These are phyloP conservation scores for Notolepis coatsorum DNA, from an alignment of 2,797 vertebrate genomes.

Conservation along the genomic window DNA sequence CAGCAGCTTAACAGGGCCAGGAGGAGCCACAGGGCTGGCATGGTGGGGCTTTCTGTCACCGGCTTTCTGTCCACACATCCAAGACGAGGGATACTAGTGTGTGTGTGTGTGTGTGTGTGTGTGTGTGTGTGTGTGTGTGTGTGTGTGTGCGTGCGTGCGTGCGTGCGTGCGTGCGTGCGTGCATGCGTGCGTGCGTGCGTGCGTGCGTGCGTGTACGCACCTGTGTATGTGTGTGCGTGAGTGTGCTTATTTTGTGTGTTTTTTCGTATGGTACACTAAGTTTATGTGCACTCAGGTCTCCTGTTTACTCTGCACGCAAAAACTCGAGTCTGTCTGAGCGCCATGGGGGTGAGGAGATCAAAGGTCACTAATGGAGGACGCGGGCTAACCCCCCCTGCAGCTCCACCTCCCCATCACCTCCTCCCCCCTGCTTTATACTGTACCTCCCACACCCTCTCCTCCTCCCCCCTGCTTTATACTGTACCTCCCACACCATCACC, in stretches of 20 bases:
- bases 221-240: no score
- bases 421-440: no score
- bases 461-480: neutral
- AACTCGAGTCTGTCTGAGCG: constrained; percentile 24
- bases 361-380: constrained; percentile 64
- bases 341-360: constrained; percentile 34
- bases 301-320: constrained; percentile 3
- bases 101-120: neutral
- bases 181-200: neutral
- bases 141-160: neutral
- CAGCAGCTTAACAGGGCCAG: constrained; percentile 45
- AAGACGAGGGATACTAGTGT: neutral
- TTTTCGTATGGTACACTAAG: no score
- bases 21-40: constrained; percentile 12
- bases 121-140: neutral
- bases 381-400: constrained; percentile 16
- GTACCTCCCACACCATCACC: no score
- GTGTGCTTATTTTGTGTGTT: no score
- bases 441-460: no score
- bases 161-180: neutral
- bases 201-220: neutral
- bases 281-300: no score
- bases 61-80: neutral
- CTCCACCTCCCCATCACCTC: neutral
- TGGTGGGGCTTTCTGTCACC: neutral